A percentile compares a stretch with the other conserved stretches of the same genome.
These are phyloP conservation scores for Dipus sagitta DNA, from an alignment of 2,797 vertebrate species.

Conservation along the genomic window DNA sequence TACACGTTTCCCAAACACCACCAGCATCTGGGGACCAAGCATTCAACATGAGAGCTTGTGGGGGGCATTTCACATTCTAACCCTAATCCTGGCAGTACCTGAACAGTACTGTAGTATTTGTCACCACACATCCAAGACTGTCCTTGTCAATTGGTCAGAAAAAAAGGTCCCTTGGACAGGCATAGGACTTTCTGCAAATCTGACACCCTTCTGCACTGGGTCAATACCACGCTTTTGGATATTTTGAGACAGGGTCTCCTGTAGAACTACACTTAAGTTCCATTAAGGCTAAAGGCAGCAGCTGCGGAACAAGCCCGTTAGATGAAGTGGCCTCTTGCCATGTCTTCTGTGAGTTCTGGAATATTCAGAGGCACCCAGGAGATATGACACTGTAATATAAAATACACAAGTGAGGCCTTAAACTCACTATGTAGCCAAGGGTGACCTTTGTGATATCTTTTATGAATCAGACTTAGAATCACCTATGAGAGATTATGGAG, in stretches of 20 bases:
- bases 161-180: no score
- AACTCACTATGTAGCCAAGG: no score
- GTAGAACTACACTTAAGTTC: not conserved
- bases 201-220: no score
- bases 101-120: no score
- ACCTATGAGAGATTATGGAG: no score
- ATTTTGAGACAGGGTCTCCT: no score
- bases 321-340: slow-evolving; percentile 73
- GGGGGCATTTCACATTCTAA: not conserved
- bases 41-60: no score
- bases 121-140: not conserved
- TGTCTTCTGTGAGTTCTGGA: slow-evolving; percentile 80
- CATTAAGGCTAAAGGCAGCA: slow-evolving; percentile 69
- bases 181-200: not conserved
- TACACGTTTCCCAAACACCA: no score
- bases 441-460: no score
- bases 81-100: not conserved
- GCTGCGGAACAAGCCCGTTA: slow-evolving; percentile 72
- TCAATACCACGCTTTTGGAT: not conserved
- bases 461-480: no score
- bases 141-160: no score
- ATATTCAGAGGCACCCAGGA: slow-evolving; percentile 79
- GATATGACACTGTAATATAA: slow-evolving; percentile 74
- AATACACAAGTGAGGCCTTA: not conserved
- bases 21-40: no score